Conservation (phyloP, 30 jellyfish, hydroid and myxozoan genomes). For the Cassiopea xamachana region DNA sequence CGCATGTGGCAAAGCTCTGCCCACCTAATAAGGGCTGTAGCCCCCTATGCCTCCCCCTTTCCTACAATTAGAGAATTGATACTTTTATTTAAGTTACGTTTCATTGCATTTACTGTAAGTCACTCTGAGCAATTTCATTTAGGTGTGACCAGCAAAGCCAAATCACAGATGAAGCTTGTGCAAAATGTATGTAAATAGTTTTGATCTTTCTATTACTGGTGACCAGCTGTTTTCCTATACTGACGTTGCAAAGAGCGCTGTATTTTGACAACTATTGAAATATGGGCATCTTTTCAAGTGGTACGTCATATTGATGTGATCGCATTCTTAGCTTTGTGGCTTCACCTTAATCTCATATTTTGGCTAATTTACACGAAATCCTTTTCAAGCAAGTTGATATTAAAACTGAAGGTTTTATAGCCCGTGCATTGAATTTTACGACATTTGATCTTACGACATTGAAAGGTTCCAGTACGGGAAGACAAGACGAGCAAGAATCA, state of each 20-base stretch:
- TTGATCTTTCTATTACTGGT: neutral
- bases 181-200: neutral
- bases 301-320: slow-evolving; percentile 68
- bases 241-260: slow-evolving; percentile 31
- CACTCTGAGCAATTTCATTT: neutral
- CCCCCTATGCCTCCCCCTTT: no score
- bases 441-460: neutral
- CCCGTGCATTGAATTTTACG: no score
- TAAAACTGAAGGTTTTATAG: slow-evolving; percentile 58
- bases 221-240: slow-evolving; percentile 1
- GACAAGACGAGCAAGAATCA: neutral
- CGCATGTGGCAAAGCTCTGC: no score
- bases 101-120: neutral
- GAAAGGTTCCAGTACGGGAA: neutral
- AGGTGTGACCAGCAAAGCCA: neutral
- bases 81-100: no score
- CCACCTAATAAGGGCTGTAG: no score
- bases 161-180: neutral
- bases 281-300: slow-evolving; percentile 59
- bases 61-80: no score
- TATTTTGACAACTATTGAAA: slow-evolving; percentile 50
- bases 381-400: slow-evolving; percentile 47
- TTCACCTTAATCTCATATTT: slow-evolving; percentile 48
- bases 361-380: slow-evolving; percentile 74
- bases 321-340: slow-evolving; percentile 47